A percentile compares a stretch with the other conserved stretches of the same genome.
Evolutionary conservation across 2,888 invertebrate species (phyloP).

Genomic region (Idaea dimidiata): DNA sequence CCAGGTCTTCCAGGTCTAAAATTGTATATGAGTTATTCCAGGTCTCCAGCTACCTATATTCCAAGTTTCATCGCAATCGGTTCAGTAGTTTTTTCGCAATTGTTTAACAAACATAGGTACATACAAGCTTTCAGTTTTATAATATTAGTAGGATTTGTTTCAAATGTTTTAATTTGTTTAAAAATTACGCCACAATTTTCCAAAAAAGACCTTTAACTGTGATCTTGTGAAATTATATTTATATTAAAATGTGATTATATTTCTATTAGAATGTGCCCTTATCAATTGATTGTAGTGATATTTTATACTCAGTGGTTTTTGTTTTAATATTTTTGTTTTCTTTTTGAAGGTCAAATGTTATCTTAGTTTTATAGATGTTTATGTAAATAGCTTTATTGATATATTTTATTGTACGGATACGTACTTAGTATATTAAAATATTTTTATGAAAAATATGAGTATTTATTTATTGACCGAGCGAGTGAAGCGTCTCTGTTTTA

Average conservation of each 20-base stretch:
- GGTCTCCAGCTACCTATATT: too few species aligned
- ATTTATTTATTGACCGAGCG: not conserved
- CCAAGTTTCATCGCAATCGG: too few species aligned
- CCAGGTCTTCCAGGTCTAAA: too few species aligned
- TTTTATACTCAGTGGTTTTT: not conserved
- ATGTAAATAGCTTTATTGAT: constrained; percentile 24
- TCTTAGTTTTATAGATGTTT: constrained; percentile 17
- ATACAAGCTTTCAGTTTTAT: too few species aligned
- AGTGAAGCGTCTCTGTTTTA: not conserved
- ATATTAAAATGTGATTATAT: not conserved
- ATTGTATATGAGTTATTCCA: too few species aligned
- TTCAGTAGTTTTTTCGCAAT: too few species aligned
- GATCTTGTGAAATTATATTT: constrained; percentile 15
- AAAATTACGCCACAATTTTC: not conserved
- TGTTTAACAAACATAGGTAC: too few species aligned
- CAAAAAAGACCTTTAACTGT: constrained; percentile 6
- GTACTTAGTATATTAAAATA: not conserved
- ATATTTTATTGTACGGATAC: constrained; percentile 3
- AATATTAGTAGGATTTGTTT: too few species aligned
- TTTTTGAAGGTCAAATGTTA: constrained; percentile 4
- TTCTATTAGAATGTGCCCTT: not conserved
- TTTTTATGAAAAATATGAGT: not conserved
- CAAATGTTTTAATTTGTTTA: not conserved
- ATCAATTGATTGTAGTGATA: constrained; percentile 4
- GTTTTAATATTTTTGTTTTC: not conserved